Conservation (phyloP, 1,140 invertebrate genomes). For the Hirudo medicinalis region DNA sequence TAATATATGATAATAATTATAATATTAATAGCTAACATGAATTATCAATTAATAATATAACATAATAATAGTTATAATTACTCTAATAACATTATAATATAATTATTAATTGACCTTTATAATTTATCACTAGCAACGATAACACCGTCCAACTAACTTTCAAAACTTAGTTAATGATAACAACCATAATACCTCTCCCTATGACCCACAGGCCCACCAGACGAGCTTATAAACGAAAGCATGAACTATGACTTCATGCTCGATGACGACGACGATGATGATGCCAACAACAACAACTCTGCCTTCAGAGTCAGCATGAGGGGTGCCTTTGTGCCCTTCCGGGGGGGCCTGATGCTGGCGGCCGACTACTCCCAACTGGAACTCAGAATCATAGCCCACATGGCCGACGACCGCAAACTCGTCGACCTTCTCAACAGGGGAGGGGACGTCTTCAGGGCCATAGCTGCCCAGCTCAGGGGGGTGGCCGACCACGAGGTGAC, state of each 20-base stretch:
- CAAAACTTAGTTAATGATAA: too few species aligned
- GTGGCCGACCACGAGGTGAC: conserved; percentile 53
- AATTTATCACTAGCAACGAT: too few species aligned
- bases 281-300: not conserved
- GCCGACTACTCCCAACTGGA: conserved; percentile 94
- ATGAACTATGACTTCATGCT: not conserved
- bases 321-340: conserved; percentile 51
- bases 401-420: conserved; percentile 64
- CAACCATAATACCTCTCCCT: too few species aligned
- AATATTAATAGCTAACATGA: too few species aligned
- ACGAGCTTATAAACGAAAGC: not conserved
- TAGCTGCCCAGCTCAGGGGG: conserved; percentile 69
- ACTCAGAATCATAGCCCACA: conserved; percentile 76
- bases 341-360: conserved; percentile 55
- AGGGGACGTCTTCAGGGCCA: conserved; percentile 70
- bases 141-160: too few species aligned
- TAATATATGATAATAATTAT: too few species aligned
- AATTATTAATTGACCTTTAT: too few species aligned
- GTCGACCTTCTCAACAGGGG: conserved; percentile 55
- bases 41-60: too few species aligned
- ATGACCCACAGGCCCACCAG: not conserved
- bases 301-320: conserved; percentile 35
- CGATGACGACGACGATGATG: not conserved
- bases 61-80: too few species aligned
- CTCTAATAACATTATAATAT: too few species aligned